Evolutionary conservation across 2,797 vertebrate species (phyloP).

Genomic region (Vireo griseus): DNA sequence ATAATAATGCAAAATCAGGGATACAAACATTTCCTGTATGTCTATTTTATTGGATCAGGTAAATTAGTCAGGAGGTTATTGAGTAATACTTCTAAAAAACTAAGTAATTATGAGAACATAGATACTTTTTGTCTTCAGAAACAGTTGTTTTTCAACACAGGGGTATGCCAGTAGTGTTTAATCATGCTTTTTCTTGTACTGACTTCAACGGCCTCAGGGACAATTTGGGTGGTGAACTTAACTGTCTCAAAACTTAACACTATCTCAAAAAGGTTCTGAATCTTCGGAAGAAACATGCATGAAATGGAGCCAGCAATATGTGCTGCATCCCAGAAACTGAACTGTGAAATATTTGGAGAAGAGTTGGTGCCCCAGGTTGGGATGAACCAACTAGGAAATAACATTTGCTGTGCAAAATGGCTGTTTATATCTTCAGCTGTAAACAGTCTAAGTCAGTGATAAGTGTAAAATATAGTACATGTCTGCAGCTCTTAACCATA

Average conservation of each 20-base stretch:
- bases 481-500: not conserved
- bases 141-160: not conserved
- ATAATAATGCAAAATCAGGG: not conserved
- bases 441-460: not conserved
- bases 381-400: not conserved
- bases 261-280: not conserved
- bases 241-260: not conserved
- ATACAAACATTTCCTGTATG: not conserved
- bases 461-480: not conserved
- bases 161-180: not conserved
- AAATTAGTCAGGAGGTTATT: not conserved
- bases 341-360: not conserved
- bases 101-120: not conserved
- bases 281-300: not conserved
- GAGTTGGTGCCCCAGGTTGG: not conserved
- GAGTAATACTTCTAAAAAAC: not conserved
- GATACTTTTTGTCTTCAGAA: not conserved
- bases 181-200: not conserved
- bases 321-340: not conserved
- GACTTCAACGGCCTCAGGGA: accelerated
- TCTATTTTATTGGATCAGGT: not conserved
- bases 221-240: accelerated
- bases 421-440: not conserved
- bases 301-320: not conserved
- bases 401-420: not conserved